Percentiles rank a stretch among this genome's conserved stretches.
Evolutionary conservation across 2,113 vertebrate species (phyloP).

Genomic region (Tonatia bakeri): DNA sequence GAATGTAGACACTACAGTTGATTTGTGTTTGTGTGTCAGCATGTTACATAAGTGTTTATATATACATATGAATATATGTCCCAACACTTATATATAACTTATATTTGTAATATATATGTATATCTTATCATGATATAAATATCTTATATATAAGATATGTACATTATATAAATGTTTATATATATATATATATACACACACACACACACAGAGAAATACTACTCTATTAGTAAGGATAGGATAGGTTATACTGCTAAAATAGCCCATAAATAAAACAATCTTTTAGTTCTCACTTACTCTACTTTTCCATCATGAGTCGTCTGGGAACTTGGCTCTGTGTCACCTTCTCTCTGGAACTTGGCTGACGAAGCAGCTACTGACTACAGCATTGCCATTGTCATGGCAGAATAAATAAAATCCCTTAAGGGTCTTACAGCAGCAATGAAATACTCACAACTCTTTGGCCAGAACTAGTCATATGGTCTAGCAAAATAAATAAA

Average conservation of each 20-base stretch:
- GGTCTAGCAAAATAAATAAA: background rate
- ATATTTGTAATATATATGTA: too few species aligned
- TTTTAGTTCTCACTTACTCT: background rate
- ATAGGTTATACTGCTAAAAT: background rate
- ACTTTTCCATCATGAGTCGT: background rate
- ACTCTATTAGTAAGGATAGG: background rate
- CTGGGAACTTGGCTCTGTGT: background rate
- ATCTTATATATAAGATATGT: too few species aligned
- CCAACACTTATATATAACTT: too few species aligned
- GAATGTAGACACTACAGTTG: background rate
- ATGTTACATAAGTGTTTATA: background rate
- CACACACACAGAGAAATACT: background rate
- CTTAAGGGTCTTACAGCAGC: background rate
- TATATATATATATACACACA: too few species aligned
- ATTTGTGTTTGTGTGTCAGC: background rate
- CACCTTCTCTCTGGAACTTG: background rate
- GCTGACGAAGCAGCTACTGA: background rate
- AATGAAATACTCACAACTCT: background rate
- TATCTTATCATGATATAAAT: too few species aligned
- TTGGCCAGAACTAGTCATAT: background rate
- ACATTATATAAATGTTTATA: too few species aligned
- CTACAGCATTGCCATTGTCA: background rate
- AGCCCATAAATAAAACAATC: background rate
- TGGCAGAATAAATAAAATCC: background rate
- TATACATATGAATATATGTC: too few species aligned